Base-by-base conservation (phyloP, 1,140 invertebrate genomes). In the Apis cerana region DNA sequence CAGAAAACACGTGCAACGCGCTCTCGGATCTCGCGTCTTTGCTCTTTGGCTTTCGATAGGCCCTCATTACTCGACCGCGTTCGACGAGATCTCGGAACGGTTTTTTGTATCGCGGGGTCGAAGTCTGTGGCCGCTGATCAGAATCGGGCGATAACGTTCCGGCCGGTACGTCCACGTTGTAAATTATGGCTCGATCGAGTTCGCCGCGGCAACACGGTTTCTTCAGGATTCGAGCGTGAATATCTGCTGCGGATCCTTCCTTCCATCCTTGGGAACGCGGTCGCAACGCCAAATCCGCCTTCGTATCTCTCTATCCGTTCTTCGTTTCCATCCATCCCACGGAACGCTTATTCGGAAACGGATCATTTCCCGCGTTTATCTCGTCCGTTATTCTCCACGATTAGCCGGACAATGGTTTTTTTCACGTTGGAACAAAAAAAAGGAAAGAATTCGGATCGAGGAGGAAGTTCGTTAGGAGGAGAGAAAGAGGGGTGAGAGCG, bases 41-140 rank as follows among this genome's bases (percentile, higher is more conserved):
- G 65, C 80, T 75, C 4, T 5, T 79, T 80, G 54, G 80, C 71
- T 80, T 80, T 82, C 86, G 84, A 88, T 85, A 84, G 78, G 83
- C 84, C 85, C 86, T 88, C 86, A 86, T 88, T 88, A 88, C 86
- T 87, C 86, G 80, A 48, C 50, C 70, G 82, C 76, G 81, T 82
- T 82, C 77, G 77, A 82, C 75, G 65, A 85, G 80, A 88, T 88
- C 86, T 80, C 84, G 70, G 71, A 62, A 83, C 68, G 65, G 78
- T 77, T 88, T 88, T 88, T 88, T 83, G 86, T 85, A 81, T 88
- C 81, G 71, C 80, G 79, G 78, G 82, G 70, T 83, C 77, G 82
- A 83, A 83, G 76, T 83, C 77, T 83, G 61, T 58, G 54, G 83
- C 82, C 69, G 78, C 74, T 82, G 83, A 85, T 85, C 83, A 77